phyloP scores from a whole-genome alignment of 2,888 invertebrate species.

The Lydus trimaculatus region DNA sequence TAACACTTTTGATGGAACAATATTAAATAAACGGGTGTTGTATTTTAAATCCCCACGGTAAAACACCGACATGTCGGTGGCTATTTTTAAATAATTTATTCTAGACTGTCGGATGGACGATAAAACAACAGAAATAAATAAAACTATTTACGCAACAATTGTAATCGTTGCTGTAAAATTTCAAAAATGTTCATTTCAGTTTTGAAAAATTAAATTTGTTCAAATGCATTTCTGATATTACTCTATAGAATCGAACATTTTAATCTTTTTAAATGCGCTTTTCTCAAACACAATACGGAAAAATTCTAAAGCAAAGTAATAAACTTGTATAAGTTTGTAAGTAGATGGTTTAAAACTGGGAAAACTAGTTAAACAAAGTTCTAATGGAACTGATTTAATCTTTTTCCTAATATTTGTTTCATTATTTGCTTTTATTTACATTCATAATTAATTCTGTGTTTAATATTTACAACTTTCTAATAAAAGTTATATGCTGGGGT shows the following conservation, averaged over 20 bases:
- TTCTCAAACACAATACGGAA: neutral
- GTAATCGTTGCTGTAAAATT: neutral
- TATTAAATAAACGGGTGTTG: neutral
- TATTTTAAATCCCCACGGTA: neutral
- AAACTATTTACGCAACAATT: neutral
- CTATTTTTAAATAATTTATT: conserved; percentile 7
- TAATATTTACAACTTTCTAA: neutral
- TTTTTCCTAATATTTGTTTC: no score
- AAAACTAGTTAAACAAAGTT: no score
- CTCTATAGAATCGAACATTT: neutral
- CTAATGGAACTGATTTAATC: no score
- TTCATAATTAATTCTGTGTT: neutral
- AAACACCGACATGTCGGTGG: neutral
- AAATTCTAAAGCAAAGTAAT: neutral
- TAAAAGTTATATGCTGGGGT: neutral
- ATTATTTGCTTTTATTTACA: no score
- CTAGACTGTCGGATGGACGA: neutral
- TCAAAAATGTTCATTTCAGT: neutral
- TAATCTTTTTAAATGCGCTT: neutral
- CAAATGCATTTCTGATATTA: neutral
- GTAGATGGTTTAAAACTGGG: neutral
- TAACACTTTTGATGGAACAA: neutral
- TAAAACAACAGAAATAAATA: neutral
- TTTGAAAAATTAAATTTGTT: neutral
- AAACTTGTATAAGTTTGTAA: neutral